A percentile compares a stretch with the other conserved stretches of the same genome.
Evolutionary conservation across 2,113 vertebrate species (phyloP).

Genomic region (Gyps fulvus): DNA sequence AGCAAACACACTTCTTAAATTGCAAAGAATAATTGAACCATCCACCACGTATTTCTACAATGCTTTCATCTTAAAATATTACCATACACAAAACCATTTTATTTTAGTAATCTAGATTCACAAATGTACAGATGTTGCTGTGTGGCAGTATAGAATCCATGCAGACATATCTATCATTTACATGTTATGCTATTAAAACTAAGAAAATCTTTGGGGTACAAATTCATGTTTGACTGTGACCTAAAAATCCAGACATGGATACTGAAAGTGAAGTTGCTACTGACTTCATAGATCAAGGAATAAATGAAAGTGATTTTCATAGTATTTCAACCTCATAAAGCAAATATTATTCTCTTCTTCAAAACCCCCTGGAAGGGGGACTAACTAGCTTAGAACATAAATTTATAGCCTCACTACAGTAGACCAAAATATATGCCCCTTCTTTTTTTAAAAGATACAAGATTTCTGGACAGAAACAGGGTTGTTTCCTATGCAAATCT

Average conservation of each 20-base stretch:
- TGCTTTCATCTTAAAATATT: not conserved
- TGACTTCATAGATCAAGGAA: not conserved
- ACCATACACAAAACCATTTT: not conserved
- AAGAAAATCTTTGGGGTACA: not conserved
- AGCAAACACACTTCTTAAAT: not conserved
- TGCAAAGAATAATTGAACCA: not conserved
- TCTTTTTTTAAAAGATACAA: not conserved
- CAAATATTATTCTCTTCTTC: not conserved
- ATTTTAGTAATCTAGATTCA: not conserved
- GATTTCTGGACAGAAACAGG: not conserved
- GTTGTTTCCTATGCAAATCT: not conserved
- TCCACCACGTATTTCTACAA: not conserved
- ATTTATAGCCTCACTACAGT: not conserved
- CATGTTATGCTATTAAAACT: not conserved
- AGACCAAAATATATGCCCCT: not conserved
- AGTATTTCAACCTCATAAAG: not conserved
- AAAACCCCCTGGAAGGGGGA: not conserved
- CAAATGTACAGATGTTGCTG: not conserved
- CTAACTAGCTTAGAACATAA: not conserved
- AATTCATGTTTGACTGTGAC: not conserved
- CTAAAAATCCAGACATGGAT: not conserved
- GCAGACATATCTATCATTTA: not conserved
- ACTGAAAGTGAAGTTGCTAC: slow-evolving; percentile 17
- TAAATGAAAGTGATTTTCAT: not conserved
- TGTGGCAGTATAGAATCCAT: not conserved